These are phyloP conservation scores for Callipepla squamata DNA, from an alignment of 2,113 vertebrate species.

Conservation along the genomic window DNA sequence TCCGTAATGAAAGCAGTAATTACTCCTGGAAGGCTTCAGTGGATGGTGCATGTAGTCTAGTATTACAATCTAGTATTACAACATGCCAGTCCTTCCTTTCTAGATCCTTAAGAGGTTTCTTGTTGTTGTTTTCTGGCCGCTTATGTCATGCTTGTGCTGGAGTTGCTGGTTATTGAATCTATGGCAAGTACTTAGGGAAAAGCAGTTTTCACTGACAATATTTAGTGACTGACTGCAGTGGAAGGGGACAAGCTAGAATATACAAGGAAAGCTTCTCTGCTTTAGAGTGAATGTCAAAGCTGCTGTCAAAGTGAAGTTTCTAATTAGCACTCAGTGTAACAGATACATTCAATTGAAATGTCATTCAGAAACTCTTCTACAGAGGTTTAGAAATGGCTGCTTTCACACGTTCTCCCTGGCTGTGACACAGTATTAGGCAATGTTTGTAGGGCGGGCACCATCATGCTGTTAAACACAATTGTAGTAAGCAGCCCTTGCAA, in stretches of 20 bases:
- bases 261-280: not conserved
- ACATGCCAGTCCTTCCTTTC: not conserved
- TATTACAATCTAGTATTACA: not conserved
- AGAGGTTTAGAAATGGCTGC: not conserved
- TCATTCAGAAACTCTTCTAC: not conserved
- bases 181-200: not conserved
- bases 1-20: not conserved
- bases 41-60: rapidly evolving
- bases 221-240: not conserved
- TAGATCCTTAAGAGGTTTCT: not conserved
- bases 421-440: not conserved
- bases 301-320: not conserved
- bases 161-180: not conserved
- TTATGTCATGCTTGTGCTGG: not conserved
- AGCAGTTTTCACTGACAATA: not conserved
- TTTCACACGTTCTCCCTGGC: not conserved
- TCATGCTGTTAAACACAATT: not conserved
- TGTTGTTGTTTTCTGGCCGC: not conserved
- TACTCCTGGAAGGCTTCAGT: not conserved
- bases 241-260: not conserved
- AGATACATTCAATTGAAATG: not conserved
- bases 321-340: not conserved
- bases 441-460: not conserved
- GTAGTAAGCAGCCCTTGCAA: not conserved
- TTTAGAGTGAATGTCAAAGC: not conserved